Evolutionary conservation across 2,797 vertebrate species (phyloP).

Genomic region (Cyprinella venusta): DNA sequence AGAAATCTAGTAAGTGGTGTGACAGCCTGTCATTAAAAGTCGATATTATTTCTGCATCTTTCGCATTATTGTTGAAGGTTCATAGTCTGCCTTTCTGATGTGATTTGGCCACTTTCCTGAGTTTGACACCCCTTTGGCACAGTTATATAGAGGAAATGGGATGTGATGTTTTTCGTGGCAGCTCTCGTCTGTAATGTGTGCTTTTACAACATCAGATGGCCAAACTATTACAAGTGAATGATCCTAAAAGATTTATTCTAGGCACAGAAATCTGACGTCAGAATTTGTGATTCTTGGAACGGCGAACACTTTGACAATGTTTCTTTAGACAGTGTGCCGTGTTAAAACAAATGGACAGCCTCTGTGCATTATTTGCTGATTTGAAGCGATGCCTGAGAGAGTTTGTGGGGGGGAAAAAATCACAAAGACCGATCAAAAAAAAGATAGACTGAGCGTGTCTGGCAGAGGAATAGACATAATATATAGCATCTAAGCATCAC

Average conservation of each 20-base stretch:
- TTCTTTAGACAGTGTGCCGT: conserved; percentile 29
- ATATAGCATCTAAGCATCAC: conserved; percentile 22
- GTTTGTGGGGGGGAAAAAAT: conserved; percentile 2
- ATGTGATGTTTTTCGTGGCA: conserved; percentile 41
- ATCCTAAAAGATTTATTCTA: conserved; percentile 56
- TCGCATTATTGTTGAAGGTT: background rate
- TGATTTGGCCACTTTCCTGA: background rate
- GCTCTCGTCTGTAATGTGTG: conserved; percentile 33
- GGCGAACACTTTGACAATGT: conserved; percentile 29
- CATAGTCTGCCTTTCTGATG: conserved; percentile 13
- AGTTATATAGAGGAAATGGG: conserved; percentile 40
- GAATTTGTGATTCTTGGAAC: conserved; percentile 58
- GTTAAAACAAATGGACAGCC: conserved; percentile 53
- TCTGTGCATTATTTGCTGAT: conserved; percentile 17
- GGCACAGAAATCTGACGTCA: conserved; percentile 54
- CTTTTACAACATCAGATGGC: conserved; percentile 35
- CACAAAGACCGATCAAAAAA: background rate
- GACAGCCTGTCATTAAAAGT: background rate
- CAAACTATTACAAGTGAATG: conserved; percentile 55
- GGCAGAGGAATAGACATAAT: conserved; percentile 31
- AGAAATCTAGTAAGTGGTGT: background rate
- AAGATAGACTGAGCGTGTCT: background rate
- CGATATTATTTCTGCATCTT: conserved; percentile 1
- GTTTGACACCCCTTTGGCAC: conserved; percentile 28
- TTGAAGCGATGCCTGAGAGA: conserved; percentile 29